Evolutionary conservation across 2,888 invertebrate species (phyloP), one percentile per base, ranked within the genome.

Genomic region (Sinelater perroti): DNA sequence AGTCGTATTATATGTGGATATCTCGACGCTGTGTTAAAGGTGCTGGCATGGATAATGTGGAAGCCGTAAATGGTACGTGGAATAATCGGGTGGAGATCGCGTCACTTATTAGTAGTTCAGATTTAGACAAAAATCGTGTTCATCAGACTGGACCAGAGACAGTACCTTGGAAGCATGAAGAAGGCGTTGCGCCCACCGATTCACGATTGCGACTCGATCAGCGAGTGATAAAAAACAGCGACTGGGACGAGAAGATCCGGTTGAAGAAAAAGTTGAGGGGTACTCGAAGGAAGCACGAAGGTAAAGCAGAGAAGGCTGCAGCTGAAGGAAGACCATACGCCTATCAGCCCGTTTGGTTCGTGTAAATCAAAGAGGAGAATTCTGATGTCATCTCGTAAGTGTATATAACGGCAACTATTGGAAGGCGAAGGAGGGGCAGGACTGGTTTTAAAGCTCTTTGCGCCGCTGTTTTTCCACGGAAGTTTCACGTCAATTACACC

Each of bases 1-100:
- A 99, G 80, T 96, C 97, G 62, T 99, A 99, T 82, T 99, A 99
- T 81, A 93, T 95, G 64, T 87, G 96, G 72, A 98, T 99, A 75
- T 89, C 91, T 66, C 98, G 98, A 74, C 82, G 97, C 57, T 89
- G 93, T 78, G 95, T 95, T 56, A 89, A 90, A 67, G 91, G 91
- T 14, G 87, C 89, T 57, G 86, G 91, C 33, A 87, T 89, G 84
- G 86, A 90, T 75, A 82, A 83, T 0, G 80, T 82, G 30, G 87
- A 88, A 62, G 88, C 88, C 78, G 92, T 89, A 31, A 78, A 83
- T 85, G 91, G 99, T 26, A 93, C 94, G 61, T 99, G 99, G 99
- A 98, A 99, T 81, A 85, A 87, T 64, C 90, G 91, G 78, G 93
- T 99, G 70, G 97, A 99, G 81, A 91, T 94, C 63, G 95, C 97